Evolutionary conservation across 1,140 invertebrate species (phyloP).

Genomic region (Panulirus ornatus): DNA sequence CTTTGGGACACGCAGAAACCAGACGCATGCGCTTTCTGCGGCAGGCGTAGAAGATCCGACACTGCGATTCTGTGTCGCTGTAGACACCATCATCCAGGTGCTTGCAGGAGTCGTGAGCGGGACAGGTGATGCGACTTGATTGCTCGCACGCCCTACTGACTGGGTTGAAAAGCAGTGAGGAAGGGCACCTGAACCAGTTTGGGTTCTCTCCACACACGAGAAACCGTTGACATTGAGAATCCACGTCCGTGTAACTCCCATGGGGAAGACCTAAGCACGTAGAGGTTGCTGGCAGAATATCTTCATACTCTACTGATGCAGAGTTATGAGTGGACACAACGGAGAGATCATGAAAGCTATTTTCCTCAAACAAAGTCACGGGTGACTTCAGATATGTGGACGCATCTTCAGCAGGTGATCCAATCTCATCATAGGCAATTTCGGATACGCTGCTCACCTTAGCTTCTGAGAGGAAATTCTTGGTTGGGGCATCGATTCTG

Average conservation of each 20-base stretch:
- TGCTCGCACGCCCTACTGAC: neutral
- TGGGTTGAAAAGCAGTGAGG: neutral
- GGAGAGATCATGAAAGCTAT: neutral
- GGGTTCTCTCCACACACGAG: neutral
- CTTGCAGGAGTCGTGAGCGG: conserved; percentile 18
- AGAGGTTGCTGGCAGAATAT: neutral
- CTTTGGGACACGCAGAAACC: conserved; percentile 21
- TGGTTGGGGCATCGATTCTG: neutral
- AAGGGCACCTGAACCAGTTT: neutral
- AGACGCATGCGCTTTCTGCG: neutral
- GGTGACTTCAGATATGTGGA: no score
- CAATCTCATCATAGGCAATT: no score
- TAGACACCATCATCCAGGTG: neutral
- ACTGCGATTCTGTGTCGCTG: neutral
- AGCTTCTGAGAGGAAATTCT: no score
- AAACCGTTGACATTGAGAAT: neutral
- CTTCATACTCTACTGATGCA: neutral
- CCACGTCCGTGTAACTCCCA: neutral
- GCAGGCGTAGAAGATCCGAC: conserved; percentile 9
- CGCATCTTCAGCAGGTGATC: no score
- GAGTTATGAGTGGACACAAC: neutral
- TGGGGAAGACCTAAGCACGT: neutral
- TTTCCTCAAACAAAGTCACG: neutral
- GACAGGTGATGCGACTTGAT: neutral
- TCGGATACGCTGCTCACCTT: no score